phyloP scores from a whole-genome alignment of 2,797 vertebrate species.

The Dryobates pubescens region DNA sequence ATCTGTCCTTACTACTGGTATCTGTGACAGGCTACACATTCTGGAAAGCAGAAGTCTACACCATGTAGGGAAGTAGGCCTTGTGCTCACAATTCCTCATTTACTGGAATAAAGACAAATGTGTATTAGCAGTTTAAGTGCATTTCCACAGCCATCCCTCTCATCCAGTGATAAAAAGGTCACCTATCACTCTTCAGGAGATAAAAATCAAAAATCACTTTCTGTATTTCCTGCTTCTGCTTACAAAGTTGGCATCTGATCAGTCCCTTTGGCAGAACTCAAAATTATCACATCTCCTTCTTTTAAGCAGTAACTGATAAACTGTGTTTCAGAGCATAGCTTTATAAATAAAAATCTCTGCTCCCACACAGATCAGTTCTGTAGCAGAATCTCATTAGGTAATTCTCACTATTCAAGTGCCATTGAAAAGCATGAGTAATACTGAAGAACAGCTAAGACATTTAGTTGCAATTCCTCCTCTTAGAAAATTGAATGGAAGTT shows the following conservation, averaged over 20 bases:
- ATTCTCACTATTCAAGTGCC: not conserved
- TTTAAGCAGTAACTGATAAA: not conserved
- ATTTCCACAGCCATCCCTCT: not conserved
- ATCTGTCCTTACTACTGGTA: not conserved
- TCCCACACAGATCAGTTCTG: not conserved
- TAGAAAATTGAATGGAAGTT: not conserved
- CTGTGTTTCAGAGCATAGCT: not conserved
- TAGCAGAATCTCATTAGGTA: not conserved
- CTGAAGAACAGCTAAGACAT: not conserved
- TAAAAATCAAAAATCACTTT: not conserved
- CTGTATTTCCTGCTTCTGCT: not conserved
- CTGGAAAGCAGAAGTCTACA: conserved; percentile 17
- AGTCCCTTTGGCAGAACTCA: not conserved
- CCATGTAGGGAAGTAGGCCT: not conserved
- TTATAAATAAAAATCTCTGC: not conserved
- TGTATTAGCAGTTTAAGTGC: not conserved
- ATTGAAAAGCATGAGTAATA: not conserved
- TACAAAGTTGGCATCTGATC: not conserved
- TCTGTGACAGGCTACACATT: not conserved
- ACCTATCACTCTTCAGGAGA: not conserved
- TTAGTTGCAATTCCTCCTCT: not conserved
- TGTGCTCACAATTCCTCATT: not conserved
- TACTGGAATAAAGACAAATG: conserved; percentile 42
- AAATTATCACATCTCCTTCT: not conserved
- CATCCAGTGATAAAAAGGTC: not conserved